Evolutionary conservation across 2,888 invertebrate genomes (phyloP), one percentile per base, ranked within the genome.

Genomic region (Philhelius pedissequus): DNA sequence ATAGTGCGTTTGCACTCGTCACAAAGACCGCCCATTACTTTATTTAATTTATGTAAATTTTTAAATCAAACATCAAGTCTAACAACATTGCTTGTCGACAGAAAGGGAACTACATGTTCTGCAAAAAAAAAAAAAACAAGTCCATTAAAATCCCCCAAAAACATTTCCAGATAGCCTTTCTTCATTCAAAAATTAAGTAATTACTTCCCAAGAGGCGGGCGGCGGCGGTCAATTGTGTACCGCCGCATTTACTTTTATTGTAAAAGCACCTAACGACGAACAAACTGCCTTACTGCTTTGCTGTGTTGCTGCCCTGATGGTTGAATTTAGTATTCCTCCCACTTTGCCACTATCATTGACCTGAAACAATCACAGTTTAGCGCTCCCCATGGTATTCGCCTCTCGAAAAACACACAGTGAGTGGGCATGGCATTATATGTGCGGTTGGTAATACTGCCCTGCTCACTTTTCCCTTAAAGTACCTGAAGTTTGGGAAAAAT

Each of bases 101-200:
- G n/a, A 18, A 54, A 38, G n/a, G 7, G 6, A 38, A 54, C n/a
- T 58, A 25, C 22, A 8, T 60, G 35, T 25, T 25, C 40, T 15
- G 22, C 9, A 25, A 60, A 60, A 38, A 13, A 38, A 40, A 40
- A 15, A 25, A 60, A 60, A 38, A 13, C 58, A 40, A 40, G 25
- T 60, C 38, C 38, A 32, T 35, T 32, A 48, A n/a, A 48, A 48
- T 22, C 13, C 22, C 22, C 48, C 3, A 38, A 40, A 38, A 60
- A 38, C n/a, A 3, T 48, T 64, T 27, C 62, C 22, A 20, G 20
- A 15, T 27, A 78, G 64, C 52, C 43, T 45, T 43, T 15, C 48
- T 56, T 30, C 56, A 66, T 70, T 71, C 64, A 18, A 43, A 54
- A 81, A 82, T 76, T 73, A 82, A 77, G 82, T 82, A 77, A 82